A percentile compares a stretch with the other conserved stretches of the same genome.
Conservation (phyloP, 2,888 invertebrate species). For the Crossocerus cetratus region DNA sequence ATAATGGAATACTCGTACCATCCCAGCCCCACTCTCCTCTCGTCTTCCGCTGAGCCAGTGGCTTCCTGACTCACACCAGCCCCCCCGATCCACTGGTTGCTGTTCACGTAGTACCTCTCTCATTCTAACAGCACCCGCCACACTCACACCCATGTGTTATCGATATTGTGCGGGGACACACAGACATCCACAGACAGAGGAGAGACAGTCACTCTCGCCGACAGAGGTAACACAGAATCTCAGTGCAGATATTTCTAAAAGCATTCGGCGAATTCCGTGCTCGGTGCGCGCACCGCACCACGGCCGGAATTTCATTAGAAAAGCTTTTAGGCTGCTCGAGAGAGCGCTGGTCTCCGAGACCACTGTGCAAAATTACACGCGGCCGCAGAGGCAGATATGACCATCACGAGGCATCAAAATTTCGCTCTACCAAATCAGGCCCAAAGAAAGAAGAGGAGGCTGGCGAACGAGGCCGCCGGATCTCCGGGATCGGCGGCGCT, state of each 20-base stretch:
- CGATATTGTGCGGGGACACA: constrained; percentile 52
- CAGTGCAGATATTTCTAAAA: constrained; percentile 75
- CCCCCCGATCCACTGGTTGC: neutral
- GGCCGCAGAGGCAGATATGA: too few species aligned
- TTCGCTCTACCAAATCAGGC: neutral
- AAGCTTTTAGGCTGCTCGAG: too few species aligned
- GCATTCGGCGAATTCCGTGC: constrained; percentile 11
- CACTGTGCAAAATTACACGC: neutral
- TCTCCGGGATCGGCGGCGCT: neutral
- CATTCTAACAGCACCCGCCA: constrained; percentile 49
- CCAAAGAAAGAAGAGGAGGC: neutral
- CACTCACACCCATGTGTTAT: constrained; percentile 56
- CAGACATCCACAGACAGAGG: constrained; percentile 29
- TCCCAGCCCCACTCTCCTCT: constrained; percentile 20
- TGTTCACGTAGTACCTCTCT: constrained; percentile 59
- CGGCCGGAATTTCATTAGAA: neutral
- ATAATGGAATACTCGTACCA: constrained; percentile 38
- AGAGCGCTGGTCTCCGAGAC: too few species aligned
- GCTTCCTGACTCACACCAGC: neutral
- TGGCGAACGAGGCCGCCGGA: neutral
- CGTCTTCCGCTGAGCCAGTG: constrained; percentile 4
- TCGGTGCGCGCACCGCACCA: constrained; percentile 5
- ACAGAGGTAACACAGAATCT: constrained; percentile 20
- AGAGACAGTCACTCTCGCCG: constrained; percentile 37
- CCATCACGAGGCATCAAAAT: neutral